Base-by-base conservation (phyloP, 23 tunicate genomes). In the Styela plicata region DNA sequence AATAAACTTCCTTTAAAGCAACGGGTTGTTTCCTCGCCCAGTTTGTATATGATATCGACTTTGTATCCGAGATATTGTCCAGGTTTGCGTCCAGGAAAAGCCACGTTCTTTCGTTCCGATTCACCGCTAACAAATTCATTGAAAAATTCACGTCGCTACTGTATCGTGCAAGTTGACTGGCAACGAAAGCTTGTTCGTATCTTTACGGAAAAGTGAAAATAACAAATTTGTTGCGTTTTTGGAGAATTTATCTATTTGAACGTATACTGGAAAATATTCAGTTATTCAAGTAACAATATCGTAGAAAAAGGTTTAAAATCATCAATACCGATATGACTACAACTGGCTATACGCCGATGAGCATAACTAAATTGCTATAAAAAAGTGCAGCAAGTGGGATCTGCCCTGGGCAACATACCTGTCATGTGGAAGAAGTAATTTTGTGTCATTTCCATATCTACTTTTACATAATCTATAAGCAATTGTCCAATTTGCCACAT, bases 21-120 rank as follows among this genome's bases (percentile, higher is more conserved):
- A 73, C 83, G n/a, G 97, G 97, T 64, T 91, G 91, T 5, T 26
- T 31, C 44, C 83, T 63, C 23, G 79, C 97, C 97, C 97, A 91
- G 73, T 91, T 83, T 16, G 91, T 87, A 69, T 71, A 91, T 17
- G 63, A n/a, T 10, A 91, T 31, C 25, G 31, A 25, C 27, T 64
- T 74, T 3, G 86, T 76, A 22, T 57, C 22, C 18, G 57, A 23
- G 13, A 70, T 33, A 2, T 73, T 71, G 29, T 37, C 30, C 63
- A 78, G 27, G 23, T 83, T 61, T 19, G 91, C 63, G 35, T 87
- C 88, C 31, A 82, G 83, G 71, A 87, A 91, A 23, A 80, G 74
- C 83, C 87, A 74, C 2, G 71, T 74, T 19, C 63, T 32, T 18
- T 18, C 17, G 62, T 27, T 26, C 22, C 37, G 81, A 19, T 64